Conservation (phyloP, 2,797 vertebrate genomes). For the Luscinia megarhynchos region DNA sequence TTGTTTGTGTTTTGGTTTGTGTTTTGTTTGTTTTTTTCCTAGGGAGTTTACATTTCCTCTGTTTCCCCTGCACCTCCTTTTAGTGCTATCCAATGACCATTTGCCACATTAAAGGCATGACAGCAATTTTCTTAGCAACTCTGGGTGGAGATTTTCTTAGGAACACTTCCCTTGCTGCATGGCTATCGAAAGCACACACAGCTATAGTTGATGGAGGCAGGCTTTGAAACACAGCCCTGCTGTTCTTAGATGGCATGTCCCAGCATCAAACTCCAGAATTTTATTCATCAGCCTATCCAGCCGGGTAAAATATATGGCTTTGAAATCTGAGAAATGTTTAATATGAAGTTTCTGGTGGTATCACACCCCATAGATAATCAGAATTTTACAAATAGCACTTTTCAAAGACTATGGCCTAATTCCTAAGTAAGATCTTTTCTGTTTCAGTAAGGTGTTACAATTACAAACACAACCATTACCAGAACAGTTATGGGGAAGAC, state of each 20-base stretch:
- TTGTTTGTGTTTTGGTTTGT: neutral
- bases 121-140: neutral
- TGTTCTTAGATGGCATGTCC: neutral
- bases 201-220: neutral
- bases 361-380: neutral
- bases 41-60: neutral
- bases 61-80: neutral
- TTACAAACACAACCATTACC: neutral
- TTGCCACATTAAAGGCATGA: neutral
- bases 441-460: neutral
- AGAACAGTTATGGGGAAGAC: neutral
- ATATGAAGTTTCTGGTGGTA: neutral
- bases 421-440: neutral
- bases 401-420: neutral
- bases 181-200: neutral
- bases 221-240: neutral
- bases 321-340: neutral
- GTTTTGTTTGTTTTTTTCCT: neutral
- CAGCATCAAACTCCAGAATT: neutral
- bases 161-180: fast-evolving
- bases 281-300: neutral
- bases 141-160: neutral
- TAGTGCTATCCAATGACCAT: neutral
- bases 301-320: neutral
- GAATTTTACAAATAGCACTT: neutral